phyloP scores from a whole-genome alignment of 2,113 vertebrate genomes.

The Sebastes schlegelii region DNA sequence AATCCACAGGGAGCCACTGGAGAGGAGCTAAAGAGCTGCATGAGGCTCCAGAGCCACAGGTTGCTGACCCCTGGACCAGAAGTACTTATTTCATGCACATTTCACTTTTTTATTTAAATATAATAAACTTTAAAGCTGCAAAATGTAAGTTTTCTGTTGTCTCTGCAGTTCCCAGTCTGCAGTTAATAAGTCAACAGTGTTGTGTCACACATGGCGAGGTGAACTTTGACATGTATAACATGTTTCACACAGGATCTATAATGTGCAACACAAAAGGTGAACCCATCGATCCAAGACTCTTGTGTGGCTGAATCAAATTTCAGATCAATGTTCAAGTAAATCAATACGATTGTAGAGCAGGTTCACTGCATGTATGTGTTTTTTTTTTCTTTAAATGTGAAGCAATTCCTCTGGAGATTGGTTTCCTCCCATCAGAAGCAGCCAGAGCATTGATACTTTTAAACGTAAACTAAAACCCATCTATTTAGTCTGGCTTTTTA shows the following conservation, averaged over 20 bases:
- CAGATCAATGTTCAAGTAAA: not conserved
- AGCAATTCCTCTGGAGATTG: not conserved
- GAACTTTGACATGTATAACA: slow-evolving; percentile 18
- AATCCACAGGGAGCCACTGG: too few relatives aligned
- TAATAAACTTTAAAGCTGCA: not conserved
- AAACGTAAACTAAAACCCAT: too few relatives aligned
- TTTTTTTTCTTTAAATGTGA: not conserved
- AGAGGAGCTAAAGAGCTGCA: too few relatives aligned
- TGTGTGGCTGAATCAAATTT: not conserved
- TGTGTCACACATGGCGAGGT: not conserved
- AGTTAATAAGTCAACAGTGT: slow-evolving; percentile 4
- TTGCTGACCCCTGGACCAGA: too few relatives aligned
- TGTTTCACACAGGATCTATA: not conserved
- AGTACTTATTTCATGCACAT: not conserved
- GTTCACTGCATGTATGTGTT: not conserved
- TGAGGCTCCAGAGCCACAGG: too few relatives aligned
- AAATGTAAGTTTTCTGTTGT: not conserved
- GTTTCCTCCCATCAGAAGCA: not conserved
- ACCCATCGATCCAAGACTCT: too few relatives aligned
- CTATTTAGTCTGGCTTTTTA: too few relatives aligned
- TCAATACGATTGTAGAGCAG: not conserved
- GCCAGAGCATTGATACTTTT: too few relatives aligned
- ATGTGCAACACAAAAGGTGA: not conserved
- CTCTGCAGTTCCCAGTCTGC: not conserved
- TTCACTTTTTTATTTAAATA: not conserved